A percentile compares a stretch with the other conserved stretches of the same genome.
Conservation (phyloP, 2,888 invertebrate species). For the Cybosia mesomella region DNA sequence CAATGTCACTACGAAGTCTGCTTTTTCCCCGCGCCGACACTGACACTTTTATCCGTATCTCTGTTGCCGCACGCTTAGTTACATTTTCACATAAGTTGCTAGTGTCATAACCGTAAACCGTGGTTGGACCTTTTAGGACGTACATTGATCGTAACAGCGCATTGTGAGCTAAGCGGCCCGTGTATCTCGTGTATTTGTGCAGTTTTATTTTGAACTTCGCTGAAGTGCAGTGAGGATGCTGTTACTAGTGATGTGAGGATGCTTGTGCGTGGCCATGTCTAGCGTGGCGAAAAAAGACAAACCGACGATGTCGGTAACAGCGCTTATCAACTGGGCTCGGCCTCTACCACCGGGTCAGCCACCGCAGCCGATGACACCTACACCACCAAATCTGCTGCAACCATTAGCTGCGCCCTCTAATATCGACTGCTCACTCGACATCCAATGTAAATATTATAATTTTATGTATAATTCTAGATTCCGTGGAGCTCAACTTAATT, state of each 20-base stretch:
- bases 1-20: slow-evolving; percentile 81
- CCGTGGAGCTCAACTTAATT: not conserved
- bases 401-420: slow-evolving; percentile 64
- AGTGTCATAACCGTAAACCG: slow-evolving; percentile 58
- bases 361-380: slow-evolving; percentile 73
- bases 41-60: slow-evolving; percentile 67
- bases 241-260: slow-evolving; percentile 83
- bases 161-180: slow-evolving; percentile 52
- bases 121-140: slow-evolving; percentile 54
- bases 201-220: slow-evolving; percentile 54
- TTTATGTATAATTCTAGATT: slow-evolving; percentile 20
- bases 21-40: slow-evolving; percentile 69
- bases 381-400: slow-evolving; percentile 53
- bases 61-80: slow-evolving; percentile 54
- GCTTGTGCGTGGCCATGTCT: slow-evolving; percentile 82
- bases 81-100: slow-evolving; percentile 58
- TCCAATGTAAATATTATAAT: slow-evolving; percentile 79
- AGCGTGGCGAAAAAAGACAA: slow-evolving; percentile 94
- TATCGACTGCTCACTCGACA: slow-evolving; percentile 80
- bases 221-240: slow-evolving; percentile 61
- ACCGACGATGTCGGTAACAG: slow-evolving; percentile 94
- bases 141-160: slow-evolving; percentile 62
- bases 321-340: slow-evolving; percentile 91
- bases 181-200: slow-evolving; percentile 59
- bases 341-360: slow-evolving; percentile 77